A percentile compares a stretch with the other conserved stretches of the same genome.
phyloP scores from a whole-genome alignment of 1,140 invertebrate species.

The Drosophila tani region DNA sequence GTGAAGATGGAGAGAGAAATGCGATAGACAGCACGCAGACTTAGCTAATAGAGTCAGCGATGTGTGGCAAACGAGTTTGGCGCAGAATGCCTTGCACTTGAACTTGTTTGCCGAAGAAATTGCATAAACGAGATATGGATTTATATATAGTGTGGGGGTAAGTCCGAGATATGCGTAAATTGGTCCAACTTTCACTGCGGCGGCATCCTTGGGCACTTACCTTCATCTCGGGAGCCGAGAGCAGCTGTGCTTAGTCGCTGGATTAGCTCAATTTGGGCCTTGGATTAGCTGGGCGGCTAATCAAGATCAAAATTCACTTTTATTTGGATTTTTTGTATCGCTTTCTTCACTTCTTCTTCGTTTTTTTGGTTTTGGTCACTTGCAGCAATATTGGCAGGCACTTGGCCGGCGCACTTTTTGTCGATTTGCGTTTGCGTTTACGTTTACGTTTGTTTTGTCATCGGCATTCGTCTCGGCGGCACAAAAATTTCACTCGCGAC shows the following conservation, averaged over 20 bases:
- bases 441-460: constrained; percentile 58
- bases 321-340: constrained; percentile 15
- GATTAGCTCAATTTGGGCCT: constrained; percentile 38
- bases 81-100: constrained; percentile 71
- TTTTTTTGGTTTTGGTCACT: constrained; percentile 42
- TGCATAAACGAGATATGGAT: constrained; percentile 62
- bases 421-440: constrained; percentile 42
- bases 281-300: constrained; percentile 61
- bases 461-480: constrained; percentile 46
- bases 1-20: constrained; percentile 4
- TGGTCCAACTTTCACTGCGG: constrained; percentile 70
- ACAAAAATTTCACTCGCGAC: constrained; percentile 73
- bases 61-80: constrained; percentile 70
- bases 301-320: constrained; percentile 62
- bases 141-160: not conserved
- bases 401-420: constrained; percentile 42
- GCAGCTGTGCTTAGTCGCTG: constrained; percentile 10
- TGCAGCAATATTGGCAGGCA: constrained; percentile 60
- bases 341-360: constrained; percentile 54
- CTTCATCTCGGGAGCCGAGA: constrained; percentile 53
- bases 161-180: constrained; percentile 39
- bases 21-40: constrained; percentile 40
- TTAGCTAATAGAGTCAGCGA: constrained; percentile 62
- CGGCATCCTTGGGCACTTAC: constrained; percentile 47
- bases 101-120: constrained; percentile 70